These are phyloP conservation scores for Acipenser transmontanus DNA, from an alignment of 2,797 vertebrate species.

Conservation along the genomic window DNA sequence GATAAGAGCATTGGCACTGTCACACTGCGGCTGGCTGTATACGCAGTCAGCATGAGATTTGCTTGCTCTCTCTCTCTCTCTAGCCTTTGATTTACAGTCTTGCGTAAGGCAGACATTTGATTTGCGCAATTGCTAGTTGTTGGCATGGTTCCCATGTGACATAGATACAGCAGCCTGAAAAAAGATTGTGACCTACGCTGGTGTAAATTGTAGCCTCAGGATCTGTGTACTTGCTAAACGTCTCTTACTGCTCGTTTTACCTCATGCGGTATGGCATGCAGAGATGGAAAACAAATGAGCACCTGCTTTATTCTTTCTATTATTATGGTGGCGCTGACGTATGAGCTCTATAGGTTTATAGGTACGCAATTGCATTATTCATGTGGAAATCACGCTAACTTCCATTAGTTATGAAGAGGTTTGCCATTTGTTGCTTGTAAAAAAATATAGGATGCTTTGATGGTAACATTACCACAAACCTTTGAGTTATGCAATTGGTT, in stretches of 20 bases:
- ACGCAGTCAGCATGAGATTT: background rate
- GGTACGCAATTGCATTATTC: too few species aligned
- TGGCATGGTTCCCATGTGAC: constrained; percentile 1
- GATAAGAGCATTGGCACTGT: background rate
- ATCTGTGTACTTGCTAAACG: constrained; percentile 1
- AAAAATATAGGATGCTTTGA: too few species aligned
- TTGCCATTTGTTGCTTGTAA: too few species aligned
- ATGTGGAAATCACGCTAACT: too few species aligned
- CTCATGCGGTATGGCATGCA: background rate
- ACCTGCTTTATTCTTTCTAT: background rate
- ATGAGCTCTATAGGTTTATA: background rate
- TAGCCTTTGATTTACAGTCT: background rate
- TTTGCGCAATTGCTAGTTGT: constrained; percentile 6
- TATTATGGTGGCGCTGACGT: background rate
- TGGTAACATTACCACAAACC: too few species aligned
- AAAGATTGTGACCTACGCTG: background rate
- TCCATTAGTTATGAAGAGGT: too few species aligned
- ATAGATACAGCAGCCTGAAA: constrained; percentile 5
- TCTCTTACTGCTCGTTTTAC: constrained; percentile 5
- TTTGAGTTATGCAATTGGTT: too few species aligned
- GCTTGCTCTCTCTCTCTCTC: background rate
- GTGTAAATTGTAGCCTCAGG: constrained; percentile 4
- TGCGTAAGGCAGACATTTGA: background rate
- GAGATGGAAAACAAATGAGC: background rate
- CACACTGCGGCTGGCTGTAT: background rate